Evolutionary conservation across 2,113 vertebrate species (phyloP).

Genomic region (Onychorhynchus coronatus): DNA sequence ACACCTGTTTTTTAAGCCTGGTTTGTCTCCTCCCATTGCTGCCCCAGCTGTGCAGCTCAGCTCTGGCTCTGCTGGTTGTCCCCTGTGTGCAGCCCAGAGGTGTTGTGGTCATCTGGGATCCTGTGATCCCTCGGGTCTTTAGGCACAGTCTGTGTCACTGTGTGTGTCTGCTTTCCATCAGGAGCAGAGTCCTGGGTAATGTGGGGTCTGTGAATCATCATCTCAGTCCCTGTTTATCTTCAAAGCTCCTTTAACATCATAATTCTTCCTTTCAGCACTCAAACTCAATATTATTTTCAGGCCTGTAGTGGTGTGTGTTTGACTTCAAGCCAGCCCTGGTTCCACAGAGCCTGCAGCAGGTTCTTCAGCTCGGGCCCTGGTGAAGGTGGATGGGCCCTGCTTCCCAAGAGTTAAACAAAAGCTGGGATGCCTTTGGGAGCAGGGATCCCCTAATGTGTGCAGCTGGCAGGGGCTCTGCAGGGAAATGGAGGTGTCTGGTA

Average conservation of each 20-base stretch:
- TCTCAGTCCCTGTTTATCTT: background rate
- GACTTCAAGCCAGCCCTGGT: fast-evolving
- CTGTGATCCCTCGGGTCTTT: background rate
- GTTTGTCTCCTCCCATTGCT: background rate
- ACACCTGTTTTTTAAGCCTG: background rate
- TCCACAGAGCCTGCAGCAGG: background rate
- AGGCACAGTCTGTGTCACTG: fast-evolving
- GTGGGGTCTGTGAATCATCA: background rate
- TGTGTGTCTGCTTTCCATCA: background rate
- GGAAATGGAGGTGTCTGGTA: background rate
- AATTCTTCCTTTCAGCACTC: background rate
- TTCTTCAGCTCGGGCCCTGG: fast-evolving
- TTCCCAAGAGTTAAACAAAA: fast-evolving
- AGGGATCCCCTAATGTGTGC: fast-evolving
- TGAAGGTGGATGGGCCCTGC: fast-evolving
- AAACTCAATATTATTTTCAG: background rate
- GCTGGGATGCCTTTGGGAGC: background rate
- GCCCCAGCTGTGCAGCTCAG: background rate
- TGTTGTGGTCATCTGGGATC: fast-evolving
- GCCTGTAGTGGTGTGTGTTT: background rate
- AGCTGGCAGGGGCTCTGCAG: background rate
- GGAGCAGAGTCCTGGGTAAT: fast-evolving
- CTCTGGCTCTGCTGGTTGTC: background rate
- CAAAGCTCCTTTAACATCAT: background rate
- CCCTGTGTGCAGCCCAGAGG: background rate